Percentiles rank a stretch among this genome's conserved stretches.
phyloP scores from a whole-genome alignment of 1,140 invertebrate genomes.

The Diuraphis noxia region DNA sequence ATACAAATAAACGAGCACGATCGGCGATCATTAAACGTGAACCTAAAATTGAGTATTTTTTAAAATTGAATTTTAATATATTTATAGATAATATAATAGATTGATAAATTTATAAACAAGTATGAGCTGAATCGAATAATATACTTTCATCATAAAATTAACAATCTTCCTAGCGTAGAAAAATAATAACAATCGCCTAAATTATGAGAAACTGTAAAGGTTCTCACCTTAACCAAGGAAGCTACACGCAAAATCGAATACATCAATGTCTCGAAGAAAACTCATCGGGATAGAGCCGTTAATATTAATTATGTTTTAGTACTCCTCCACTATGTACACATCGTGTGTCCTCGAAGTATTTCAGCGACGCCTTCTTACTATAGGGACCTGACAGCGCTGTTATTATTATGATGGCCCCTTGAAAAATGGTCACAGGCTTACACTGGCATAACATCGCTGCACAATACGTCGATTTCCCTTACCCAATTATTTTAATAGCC shows the following conservation, averaged over 20 bases:
- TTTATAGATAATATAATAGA: not conserved
- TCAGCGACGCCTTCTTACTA: conserved; percentile 21
- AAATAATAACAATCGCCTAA: not conserved
- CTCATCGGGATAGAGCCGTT: conserved; percentile 11
- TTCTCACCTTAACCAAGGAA: not conserved
- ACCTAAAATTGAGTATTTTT: not conserved
- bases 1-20: not conserved
- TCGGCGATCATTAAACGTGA: too few species aligned
- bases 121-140: not conserved
- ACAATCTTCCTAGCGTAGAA: too few species aligned
- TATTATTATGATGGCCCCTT: conserved; percentile 13
- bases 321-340: not conserved
- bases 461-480: conserved; percentile 10
- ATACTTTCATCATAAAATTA: not conserved
- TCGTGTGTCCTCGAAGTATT: conserved; percentile 18
- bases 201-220: not conserved
- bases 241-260: conserved; percentile 23
- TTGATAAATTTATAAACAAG: not conserved
- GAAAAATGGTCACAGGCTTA: conserved; percentile 38
- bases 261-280: conserved; percentile 32
- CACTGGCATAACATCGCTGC: not conserved
- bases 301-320: conserved; percentile 48
- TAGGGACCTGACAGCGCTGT: not conserved
- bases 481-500: conserved; percentile 32
- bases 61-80: not conserved